These are phyloP conservation scores for Actenoides lindsayi DNA, from an alignment of 2,113 vertebrate genomes.

Conservation along the genomic window DNA sequence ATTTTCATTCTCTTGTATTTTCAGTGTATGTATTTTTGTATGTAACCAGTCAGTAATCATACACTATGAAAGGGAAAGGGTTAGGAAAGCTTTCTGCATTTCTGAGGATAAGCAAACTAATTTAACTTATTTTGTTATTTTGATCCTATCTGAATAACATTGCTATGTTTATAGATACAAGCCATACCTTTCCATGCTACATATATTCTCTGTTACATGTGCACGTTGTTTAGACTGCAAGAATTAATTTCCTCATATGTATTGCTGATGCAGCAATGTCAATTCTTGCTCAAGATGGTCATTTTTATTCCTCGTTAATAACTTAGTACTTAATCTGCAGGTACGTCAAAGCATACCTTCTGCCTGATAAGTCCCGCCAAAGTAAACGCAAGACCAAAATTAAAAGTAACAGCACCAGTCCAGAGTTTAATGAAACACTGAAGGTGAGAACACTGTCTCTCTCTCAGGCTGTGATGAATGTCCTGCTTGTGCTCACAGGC, in stretches of 20 bases:
- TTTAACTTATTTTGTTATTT: background rate
- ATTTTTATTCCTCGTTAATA: background rate
- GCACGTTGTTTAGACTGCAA: background rate
- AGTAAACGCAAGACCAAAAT: constrained; percentile 97
- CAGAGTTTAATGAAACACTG: constrained; percentile 92
- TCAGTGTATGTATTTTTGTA: background rate
- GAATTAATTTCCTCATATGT: background rate
- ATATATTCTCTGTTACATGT: rapidly evolving
- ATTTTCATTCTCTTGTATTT: background rate
- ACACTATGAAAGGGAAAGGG: background rate
- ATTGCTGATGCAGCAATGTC: background rate
- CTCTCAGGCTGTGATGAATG: background rate
- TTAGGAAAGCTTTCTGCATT: background rate
- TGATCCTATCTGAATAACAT: background rate
- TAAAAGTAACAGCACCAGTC: constrained; percentile 90
- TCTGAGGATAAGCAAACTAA: background rate
- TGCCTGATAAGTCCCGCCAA: constrained; percentile 95
- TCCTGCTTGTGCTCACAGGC: background rate
- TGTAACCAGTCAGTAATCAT: background rate
- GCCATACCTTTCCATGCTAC: background rate
- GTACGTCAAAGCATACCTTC: constrained; percentile 96
- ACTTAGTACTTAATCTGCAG: constrained; percentile 69
- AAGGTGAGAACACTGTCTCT: constrained; percentile 78
- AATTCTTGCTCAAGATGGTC: background rate
- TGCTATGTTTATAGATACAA: background rate